A percentile compares a stretch with the other conserved stretches of the same genome.
Conservation (phyloP, 23 tunicate genomes). For the Trididemnum nubilum region DNA sequence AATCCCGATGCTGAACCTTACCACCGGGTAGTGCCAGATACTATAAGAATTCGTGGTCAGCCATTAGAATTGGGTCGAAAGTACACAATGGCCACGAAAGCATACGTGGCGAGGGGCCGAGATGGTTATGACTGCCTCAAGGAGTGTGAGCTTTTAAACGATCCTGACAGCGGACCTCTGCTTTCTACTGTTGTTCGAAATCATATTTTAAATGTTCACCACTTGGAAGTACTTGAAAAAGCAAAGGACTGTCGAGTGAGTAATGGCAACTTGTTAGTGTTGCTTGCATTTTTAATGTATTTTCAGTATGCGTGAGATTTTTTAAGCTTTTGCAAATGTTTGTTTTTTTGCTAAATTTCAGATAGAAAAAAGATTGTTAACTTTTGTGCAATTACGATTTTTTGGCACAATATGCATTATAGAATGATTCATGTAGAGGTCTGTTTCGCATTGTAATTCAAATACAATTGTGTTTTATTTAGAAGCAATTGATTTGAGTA, state of each 20-base stretch:
- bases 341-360: neutral
- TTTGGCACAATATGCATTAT: no score
- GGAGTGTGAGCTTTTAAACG: constrained; percentile 50
- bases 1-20: constrained; percentile 46
- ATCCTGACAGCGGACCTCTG: constrained; percentile 84
- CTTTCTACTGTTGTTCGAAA: constrained; percentile 87
- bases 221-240: constrained; percentile 47
- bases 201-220: constrained; percentile 57
- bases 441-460: no score
- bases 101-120: constrained; percentile 82
- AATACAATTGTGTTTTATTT: no score
- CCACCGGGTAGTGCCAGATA: constrained; percentile 39
- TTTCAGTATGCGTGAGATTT: no score
- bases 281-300: no score
- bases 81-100: constrained; percentile 83
- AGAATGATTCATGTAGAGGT: no score
- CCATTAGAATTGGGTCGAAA: constrained; percentile 55
- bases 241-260: constrained; percentile 38
- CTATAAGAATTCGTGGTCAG: constrained; percentile 42
- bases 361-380: no score
- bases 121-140: constrained; percentile 75
- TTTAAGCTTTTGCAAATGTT: no score
- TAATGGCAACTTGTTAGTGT: no score
- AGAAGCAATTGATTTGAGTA: no score
- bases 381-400: no score